Evolutionary conservation across 2,113 vertebrate genomes (phyloP), one percentile per base, ranked within the genome.

Genomic region (Cervus canadensis): DNA sequence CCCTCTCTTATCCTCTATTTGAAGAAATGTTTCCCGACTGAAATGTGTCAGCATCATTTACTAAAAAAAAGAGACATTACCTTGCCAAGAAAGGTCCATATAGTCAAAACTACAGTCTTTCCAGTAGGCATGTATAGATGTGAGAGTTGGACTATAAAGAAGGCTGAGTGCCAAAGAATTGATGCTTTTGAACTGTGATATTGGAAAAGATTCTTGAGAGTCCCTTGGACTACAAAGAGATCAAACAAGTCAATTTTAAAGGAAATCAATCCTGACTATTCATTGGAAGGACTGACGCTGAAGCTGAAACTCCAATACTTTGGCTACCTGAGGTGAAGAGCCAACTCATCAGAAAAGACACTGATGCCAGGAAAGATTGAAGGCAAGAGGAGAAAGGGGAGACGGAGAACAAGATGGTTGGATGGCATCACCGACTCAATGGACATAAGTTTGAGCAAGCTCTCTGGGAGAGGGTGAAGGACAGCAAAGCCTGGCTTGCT

Each of bases 141-240:
- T 71, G 17, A 71, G 64, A 21, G 19, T 6, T 71, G 64, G n/a
- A 71, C n/a, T n/a, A 71, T n/a, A 36, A 23, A 71, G 64, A 36
- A 71, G 17, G n/a, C 9, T 71, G n/a, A 71, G 64, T 36, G 9
- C 64, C 64, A 71, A 36, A 71, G 17, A 71, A 71, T 12, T 64
- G 30, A 64, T 0, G 4, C n/a, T 71, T 71, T 71, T 36, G n/a
- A 71, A 71, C n/a, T 21, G 9, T 71, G 17, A 4, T 71, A 0
- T 36, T 71, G n/a, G 64, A 36, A 9, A 71, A n/a, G 64, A 36
- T 33, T 5, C 64, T 71, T 71, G 64, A 71, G 64, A 36, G 17
- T 71, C 64, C 64, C n/a, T 71, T 36, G 17, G 17, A 71, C 64
- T 21, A 0, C 2, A 36, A 36, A 9, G 64, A 71, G 9, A 71